Conservation (phyloP, 1,140 invertebrate genomes). For the Pseudomyrmex pallidus region DNA sequence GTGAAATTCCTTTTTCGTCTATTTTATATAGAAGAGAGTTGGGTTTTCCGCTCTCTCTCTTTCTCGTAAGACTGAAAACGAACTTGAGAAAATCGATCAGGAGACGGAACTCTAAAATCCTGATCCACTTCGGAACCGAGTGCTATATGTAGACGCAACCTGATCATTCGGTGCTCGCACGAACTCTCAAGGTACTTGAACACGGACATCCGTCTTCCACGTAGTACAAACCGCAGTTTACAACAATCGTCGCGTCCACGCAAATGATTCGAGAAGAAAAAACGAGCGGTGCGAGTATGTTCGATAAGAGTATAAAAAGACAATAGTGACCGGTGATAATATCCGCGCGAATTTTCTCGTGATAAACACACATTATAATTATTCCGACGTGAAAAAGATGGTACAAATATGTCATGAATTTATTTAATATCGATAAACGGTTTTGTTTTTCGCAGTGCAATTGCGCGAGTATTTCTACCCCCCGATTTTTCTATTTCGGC, state of each 20-base stretch:
- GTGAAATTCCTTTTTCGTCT: neutral
- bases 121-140: conserved; percentile 41
- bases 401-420: neutral
- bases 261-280: conserved; percentile 57
- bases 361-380: conserved; percentile 18
- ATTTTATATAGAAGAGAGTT: neutral
- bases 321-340: neutral
- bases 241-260: conserved; percentile 66
- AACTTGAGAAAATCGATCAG: conserved; percentile 20
- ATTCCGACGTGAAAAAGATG: neutral
- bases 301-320: conserved; percentile 1
- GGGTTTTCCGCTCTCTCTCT: neutral
- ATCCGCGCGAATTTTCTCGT: too few species aligned
- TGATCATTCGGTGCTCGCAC: conserved; percentile 55
- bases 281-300: conserved; percentile 17
- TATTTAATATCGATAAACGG: neutral
- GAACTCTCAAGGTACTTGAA: conserved; percentile 52
- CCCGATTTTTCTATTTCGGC: conserved; percentile 33
- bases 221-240: conserved; percentile 79
- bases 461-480: neutral
- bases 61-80: conserved; percentile 48
- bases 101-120: conserved; percentile 30
- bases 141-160: conserved; percentile 29
- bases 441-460: too few species aligned
- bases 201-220: conserved; percentile 79